phyloP scores from a whole-genome alignment of 2,797 vertebrate species.

The Acropternis orthonyx region DNA sequence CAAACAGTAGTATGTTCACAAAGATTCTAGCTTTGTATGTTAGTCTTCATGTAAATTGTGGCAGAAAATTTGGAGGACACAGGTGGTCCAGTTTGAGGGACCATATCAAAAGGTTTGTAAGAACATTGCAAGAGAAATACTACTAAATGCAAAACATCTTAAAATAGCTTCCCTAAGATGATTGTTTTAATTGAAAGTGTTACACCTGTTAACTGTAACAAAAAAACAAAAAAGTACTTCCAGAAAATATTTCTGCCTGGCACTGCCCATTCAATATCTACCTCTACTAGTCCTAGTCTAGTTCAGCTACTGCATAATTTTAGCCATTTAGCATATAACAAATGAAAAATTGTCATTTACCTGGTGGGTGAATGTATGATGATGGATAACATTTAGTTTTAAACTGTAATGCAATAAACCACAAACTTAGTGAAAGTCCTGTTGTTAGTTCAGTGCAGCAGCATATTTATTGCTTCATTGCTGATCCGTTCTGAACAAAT shows the following conservation, averaged over 20 bases:
- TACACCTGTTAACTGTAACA: not conserved
- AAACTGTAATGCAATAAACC: slow-evolving; percentile 66
- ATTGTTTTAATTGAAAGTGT: not conserved
- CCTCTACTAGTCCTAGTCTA: slow-evolving; percentile 87
- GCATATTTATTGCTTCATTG: slow-evolving; percentile 45
- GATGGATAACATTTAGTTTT: slow-evolving; percentile 22
- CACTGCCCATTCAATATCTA: slow-evolving; percentile 82
- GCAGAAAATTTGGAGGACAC: not conserved
- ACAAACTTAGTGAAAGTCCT: slow-evolving; percentile 20
- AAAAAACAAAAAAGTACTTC: not conserved
- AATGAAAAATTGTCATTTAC: not conserved
- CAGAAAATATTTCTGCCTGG: slow-evolving; percentile 80
- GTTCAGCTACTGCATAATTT: slow-evolving; percentile 83
- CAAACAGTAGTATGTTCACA: not conserved
- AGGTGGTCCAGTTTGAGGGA: not conserved
- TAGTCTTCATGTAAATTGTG: not conserved
- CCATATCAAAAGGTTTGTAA: not conserved
- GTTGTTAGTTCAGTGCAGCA: slow-evolving; percentile 32
- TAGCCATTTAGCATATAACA: slow-evolving; percentile 69
- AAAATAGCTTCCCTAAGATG: slow-evolving; percentile 15
- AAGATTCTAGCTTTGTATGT: not conserved
- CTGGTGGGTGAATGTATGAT: slow-evolving; percentile 12
- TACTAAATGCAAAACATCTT: slow-evolving; percentile 31
- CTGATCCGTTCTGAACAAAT: not conserved
- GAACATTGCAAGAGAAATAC: not conserved